Conservation (phyloP, 2,113 vertebrate species). For the Lophotis ruficrista region DNA sequence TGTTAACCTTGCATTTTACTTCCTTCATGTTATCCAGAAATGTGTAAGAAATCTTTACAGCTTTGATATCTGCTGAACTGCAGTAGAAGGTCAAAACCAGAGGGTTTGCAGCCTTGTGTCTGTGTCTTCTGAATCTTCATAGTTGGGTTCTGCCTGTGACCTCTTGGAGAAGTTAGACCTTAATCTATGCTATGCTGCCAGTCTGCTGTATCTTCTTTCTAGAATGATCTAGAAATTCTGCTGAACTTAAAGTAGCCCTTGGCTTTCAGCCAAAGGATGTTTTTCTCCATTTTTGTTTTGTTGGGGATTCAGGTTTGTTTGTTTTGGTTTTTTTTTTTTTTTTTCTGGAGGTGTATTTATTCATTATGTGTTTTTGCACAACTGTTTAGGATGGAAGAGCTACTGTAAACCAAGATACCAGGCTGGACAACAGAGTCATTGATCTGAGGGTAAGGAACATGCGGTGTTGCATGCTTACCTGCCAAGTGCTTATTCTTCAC, state of each 20-base stretch:
- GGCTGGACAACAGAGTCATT: slow-evolving; percentile 97
- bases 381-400: slow-evolving; percentile 92
- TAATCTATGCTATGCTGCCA: neutral
- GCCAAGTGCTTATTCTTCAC: neutral
- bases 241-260: neutral
- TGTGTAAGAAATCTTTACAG: neutral
- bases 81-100: neutral
- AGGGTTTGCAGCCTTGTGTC: neutral
- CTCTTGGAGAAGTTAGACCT: neutral
- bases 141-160: neutral
- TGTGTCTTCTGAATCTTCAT: neutral
- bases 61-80: neutral
- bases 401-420: slow-evolving; percentile 98
- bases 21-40: neutral
- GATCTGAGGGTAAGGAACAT: slow-evolving; percentile 90
- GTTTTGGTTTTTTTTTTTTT: neutral
- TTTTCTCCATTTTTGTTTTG: neutral
- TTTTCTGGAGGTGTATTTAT: neutral
- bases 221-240: neutral
- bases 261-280: neutral
- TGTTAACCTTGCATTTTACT: neutral
- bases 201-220: neutral
- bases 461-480: neutral
- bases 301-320: neutral
- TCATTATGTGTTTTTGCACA: neutral